Conservation (phyloP, 2,888 invertebrate genomes). For the Xanthorhoe spadicearia region DNA sequence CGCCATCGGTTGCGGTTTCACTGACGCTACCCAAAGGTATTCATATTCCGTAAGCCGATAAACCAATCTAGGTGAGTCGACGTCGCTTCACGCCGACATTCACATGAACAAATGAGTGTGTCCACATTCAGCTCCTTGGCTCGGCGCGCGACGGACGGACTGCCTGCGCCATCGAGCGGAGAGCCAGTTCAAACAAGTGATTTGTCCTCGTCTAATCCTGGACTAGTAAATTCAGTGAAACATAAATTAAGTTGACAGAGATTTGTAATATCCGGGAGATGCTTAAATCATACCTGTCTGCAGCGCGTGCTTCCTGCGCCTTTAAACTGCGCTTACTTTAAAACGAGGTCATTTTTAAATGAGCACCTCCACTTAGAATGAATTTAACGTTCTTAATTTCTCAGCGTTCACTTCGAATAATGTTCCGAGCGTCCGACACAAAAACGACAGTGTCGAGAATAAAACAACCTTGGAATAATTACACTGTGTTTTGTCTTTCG, state of each 20-base stretch:
- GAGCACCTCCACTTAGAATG: conserved; percentile 11
- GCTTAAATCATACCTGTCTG: conserved; percentile 40
- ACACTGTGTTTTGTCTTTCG: conserved; percentile 3
- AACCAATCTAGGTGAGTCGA: neutral
- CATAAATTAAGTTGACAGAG: conserved; percentile 43
- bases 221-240: conserved; percentile 37
- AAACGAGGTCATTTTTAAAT: conserved; percentile 11
- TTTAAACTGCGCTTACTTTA: conserved; percentile 19
- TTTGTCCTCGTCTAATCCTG: conserved; percentile 28
- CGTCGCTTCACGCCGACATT: neutral
- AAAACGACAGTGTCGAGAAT: conserved; percentile 5
- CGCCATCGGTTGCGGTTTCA: neutral
- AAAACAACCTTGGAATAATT: neutral
- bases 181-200: conserved; percentile 29
- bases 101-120: neutral
- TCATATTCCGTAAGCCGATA: neutral
- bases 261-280: conserved; percentile 43
- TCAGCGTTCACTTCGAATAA: conserved; percentile 27
- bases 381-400: conserved; percentile 27
- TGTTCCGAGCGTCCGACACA: conserved; percentile 7
- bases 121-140: neutral
- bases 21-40: neutral
- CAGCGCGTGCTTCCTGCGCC: conserved; percentile 14
- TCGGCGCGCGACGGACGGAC: neutral
- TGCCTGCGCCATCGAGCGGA: neutral